phyloP scores from a whole-genome alignment of 2,888 invertebrate species.

The Encarsia formosa region DNA sequence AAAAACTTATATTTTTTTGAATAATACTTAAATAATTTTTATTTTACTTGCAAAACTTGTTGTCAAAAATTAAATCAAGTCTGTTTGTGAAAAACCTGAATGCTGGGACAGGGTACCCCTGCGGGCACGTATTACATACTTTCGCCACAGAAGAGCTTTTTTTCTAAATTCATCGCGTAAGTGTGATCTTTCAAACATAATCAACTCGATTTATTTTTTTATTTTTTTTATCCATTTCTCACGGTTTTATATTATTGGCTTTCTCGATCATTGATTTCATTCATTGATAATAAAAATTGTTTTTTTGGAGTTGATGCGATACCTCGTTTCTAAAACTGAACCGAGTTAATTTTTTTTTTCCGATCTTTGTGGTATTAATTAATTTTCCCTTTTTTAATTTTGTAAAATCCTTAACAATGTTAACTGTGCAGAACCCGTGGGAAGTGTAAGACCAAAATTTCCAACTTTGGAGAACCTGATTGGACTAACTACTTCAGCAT shows the following conservation, averaged over 20 bases:
- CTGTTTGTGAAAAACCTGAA: constrained; percentile 80
- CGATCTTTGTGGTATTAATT: not conserved
- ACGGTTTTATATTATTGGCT: constrained; percentile 24
- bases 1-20: not conserved
- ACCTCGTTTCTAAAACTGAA: constrained; percentile 9
- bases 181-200: too few relatives aligned
- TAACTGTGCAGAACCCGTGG: constrained; percentile 55
- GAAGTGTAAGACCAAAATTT: constrained; percentile 61
- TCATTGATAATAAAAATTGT: not conserved
- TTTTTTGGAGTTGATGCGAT: constrained; percentile 23
- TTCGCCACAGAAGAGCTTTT: constrained; percentile 37
- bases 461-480: constrained; percentile 48
- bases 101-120: constrained; percentile 99
- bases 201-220: too few relatives aligned
- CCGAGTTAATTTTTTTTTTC: not conserved
- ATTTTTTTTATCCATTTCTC: too few relatives aligned
- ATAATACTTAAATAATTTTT: not conserved
- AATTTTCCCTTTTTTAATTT: not conserved
- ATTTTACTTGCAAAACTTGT: not conserved
- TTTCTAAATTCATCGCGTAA: constrained; percentile 6
- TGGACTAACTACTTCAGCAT: constrained; percentile 37
- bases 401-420: not conserved
- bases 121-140: constrained; percentile 49
- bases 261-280: constrained; percentile 24
- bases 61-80: constrained; percentile 33